These are phyloP conservation scores for Saguinus midas DNA, from an alignment of 2,113 vertebrate genomes.

Conservation along the genomic window DNA sequence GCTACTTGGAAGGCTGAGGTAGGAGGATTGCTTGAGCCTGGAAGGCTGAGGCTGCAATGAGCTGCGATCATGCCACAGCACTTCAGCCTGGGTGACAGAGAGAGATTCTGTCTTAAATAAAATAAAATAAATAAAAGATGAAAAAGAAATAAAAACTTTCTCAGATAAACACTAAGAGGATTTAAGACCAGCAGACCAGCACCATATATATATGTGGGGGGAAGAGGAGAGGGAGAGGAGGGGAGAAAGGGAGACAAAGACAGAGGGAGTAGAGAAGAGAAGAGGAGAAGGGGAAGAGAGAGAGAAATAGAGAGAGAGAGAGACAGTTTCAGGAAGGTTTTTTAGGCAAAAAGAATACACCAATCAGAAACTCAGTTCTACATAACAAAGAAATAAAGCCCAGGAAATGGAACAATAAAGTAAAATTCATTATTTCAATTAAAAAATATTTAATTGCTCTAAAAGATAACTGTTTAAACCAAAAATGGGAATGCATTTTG, in stretches of 20 bases:
- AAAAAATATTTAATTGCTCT: background rate
- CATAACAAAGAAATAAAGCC: background rate
- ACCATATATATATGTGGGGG: background rate
- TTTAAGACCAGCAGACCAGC: background rate
- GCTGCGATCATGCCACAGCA: no score
- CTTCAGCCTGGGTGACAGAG: background rate
- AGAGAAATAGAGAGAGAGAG: background rate
- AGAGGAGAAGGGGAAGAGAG: no score
- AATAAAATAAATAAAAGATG: background rate
- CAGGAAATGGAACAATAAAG: background rate
- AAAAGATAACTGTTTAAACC: slow-evolving; percentile 22
- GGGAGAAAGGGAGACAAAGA: no score
- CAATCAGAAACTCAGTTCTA: background rate
- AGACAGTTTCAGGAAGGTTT: background rate
- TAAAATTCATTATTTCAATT: background rate
- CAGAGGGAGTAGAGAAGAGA: no score
- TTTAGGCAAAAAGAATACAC: background rate
- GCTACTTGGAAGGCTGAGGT: background rate
- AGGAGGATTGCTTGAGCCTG: background rate
- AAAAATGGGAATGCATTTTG: slow-evolving; percentile 8
- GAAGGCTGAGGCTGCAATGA: background rate
- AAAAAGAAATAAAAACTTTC: slow-evolving; percentile 31
- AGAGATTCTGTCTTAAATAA: background rate
- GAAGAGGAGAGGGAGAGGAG: no score
- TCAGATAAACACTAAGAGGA: background rate